These are phyloP conservation scores for Crossaster papposus DNA, from an alignment of 53 echinoderm and acorn worm genomes.

Conservation along the genomic window DNA sequence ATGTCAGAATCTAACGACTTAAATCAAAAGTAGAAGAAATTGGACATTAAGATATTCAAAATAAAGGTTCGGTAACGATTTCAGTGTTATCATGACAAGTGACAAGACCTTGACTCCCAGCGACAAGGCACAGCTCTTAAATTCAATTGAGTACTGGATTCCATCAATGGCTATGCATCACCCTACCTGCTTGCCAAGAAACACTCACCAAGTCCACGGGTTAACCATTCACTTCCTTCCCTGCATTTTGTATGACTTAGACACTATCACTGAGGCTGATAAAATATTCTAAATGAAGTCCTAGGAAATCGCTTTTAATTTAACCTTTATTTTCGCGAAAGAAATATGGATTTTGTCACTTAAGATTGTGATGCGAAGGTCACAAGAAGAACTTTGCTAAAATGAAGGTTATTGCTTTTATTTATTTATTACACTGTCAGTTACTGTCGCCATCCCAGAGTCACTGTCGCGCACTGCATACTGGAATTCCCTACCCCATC, in stretches of 20 bases:
- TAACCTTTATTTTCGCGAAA: background rate
- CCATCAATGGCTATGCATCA: background rate
- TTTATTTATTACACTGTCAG: too few relatives aligned
- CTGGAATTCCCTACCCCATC: too few relatives aligned
- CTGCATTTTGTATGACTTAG: background rate
- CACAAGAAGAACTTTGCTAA: background rate
- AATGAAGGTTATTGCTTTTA: too few relatives aligned
- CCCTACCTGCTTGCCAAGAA: background rate
- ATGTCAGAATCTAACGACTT: background rate
- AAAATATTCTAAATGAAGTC: background rate
- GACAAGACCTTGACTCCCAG: background rate
- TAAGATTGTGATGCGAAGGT: background rate
- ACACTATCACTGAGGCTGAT: background rate
- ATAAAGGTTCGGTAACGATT: background rate
- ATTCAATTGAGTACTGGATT: background rate
- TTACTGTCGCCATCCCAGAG: too few relatives aligned
- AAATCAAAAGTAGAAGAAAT: background rate
- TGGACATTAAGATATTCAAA: background rate
- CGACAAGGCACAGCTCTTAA: background rate
- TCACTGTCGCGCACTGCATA: too few relatives aligned
- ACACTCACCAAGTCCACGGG: background rate
- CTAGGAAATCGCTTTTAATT: background rate
- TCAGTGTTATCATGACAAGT: background rate
- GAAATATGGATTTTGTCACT: background rate
- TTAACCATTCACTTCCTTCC: background rate